Conservation (phyloP, 2,797 vertebrate genomes). For the Clarias laeviceps region DNA sequence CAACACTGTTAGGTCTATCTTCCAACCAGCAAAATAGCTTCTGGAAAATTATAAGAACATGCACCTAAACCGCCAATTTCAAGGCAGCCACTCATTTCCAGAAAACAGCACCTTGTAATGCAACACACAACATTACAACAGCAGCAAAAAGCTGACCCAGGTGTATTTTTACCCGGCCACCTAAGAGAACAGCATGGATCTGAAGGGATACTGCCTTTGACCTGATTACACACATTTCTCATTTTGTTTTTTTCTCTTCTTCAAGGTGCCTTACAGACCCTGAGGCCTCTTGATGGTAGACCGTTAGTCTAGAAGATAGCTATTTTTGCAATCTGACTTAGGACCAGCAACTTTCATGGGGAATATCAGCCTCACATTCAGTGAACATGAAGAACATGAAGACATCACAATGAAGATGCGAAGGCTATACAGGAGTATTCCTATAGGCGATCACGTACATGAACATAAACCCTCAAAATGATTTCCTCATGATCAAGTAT, state of each 20-base stretch:
- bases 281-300: background rate
- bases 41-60: background rate
- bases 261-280: conserved; percentile 4
- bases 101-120: conserved; percentile 19
- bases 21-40: background rate
- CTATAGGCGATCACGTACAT: background rate
- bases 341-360: background rate
- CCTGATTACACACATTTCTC: conserved; percentile 22
- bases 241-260: conserved; percentile 25
- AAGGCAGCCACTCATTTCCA: conserved; percentile 9
- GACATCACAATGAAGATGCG: background rate
- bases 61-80: background rate
- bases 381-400: background rate
- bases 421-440: background rate
- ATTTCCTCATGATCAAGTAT: conserved; percentile 7
- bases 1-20: background rate
- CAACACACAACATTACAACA: conserved; percentile 10
- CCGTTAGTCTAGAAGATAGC: background rate
- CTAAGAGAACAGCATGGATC: conserved; percentile 24
- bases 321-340: background rate
- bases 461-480: background rate
- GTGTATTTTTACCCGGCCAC: conserved; percentile 23
- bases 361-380: background rate
- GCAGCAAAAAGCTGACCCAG: background rate
- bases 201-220: conserved; percentile 28